These are phyloP conservation scores for Ectropis crepuscularia DNA, from an alignment of 2,888 invertebrate genomes.

Conservation along the genomic window DNA sequence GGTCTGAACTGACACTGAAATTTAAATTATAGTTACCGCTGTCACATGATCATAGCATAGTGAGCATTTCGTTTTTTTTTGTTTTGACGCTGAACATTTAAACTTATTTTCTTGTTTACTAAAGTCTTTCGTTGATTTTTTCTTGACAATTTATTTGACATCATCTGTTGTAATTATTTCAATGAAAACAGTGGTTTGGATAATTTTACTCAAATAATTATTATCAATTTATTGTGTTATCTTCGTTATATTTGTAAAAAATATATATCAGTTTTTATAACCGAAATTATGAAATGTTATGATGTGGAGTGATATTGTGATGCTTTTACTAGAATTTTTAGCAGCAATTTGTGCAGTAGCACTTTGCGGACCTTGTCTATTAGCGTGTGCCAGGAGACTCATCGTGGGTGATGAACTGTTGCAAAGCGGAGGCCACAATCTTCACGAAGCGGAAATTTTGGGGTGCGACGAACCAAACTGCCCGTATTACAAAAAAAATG, in stretches of 20 bases:
- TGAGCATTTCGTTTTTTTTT: too few relatives aligned
- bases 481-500: conserved; percentile 77
- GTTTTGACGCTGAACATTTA: too few relatives aligned
- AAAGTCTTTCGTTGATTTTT: too few relatives aligned
- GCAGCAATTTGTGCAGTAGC: conserved; percentile 77
- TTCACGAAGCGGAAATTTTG: conserved; percentile 68
- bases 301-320: conserved; percentile 69
- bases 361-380: conserved; percentile 72
- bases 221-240: background rate
- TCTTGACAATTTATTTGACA: too few relatives aligned
- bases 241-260: background rate
- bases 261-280: background rate
- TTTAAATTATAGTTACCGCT: too few relatives aligned
- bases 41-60: too few relatives aligned
- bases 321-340: conserved; percentile 70
- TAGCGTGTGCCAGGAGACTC: conserved; percentile 68
- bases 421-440: conserved; percentile 49
- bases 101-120: too few relatives aligned
- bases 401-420: conserved; percentile 70
- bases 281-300: conserved; percentile 32
- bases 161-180: too few relatives aligned
- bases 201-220: too few relatives aligned
- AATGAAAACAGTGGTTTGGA: too few relatives aligned
- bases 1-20: too few relatives aligned
- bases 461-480: conserved; percentile 79